phyloP scores from a whole-genome alignment of 1,140 invertebrate genomes.

The Tribolium madens region DNA sequence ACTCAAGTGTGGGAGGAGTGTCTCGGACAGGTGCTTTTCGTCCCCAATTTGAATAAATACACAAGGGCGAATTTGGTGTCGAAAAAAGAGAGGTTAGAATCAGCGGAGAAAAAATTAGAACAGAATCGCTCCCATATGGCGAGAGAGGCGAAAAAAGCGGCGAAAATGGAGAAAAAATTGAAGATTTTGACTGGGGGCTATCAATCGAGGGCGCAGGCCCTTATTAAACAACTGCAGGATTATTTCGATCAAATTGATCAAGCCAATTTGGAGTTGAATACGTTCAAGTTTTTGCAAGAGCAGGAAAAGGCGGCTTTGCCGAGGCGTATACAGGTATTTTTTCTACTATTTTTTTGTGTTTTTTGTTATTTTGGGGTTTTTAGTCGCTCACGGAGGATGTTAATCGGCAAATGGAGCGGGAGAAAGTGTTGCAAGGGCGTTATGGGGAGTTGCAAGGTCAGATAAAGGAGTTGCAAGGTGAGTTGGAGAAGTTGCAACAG shows the following conservation, averaged over 20 bases:
- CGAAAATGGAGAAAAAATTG: conserved; percentile 98
- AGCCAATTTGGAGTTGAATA: conserved; percentile 88
- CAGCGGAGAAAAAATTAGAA: conserved; percentile 91
- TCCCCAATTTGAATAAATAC: conserved; percentile 71
- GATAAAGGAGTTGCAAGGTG: conserved; percentile 56
- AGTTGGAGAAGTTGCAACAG: conserved; percentile 2
- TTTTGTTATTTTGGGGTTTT: conserved; percentile 61
- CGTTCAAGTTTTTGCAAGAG: conserved; percentile 90
- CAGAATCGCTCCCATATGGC: conserved; percentile 95
- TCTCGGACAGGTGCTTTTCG: conserved; percentile 74
- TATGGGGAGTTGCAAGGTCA: conserved; percentile 79
- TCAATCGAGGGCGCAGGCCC: conserved; percentile 84
- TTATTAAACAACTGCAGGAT: conserved; percentile 93
- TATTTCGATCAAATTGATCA: conserved; percentile 92
- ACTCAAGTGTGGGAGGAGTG: conserved; percentile 94
- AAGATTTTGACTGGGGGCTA: conserved; percentile 94
- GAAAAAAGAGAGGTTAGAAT: conserved; percentile 97
- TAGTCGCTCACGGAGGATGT: conserved; percentile 93
- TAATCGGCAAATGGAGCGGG: conserved; percentile 89
- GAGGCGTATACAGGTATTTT: conserved; percentile 74
- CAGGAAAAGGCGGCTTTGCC: conserved; percentile 94
- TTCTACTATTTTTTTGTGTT: too few species aligned
- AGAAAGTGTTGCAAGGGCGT: conserved; percentile 86
- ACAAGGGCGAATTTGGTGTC: conserved; percentile 94
- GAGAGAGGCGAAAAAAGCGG: conserved; percentile 93